Conservation (phyloP, 2,113 vertebrate species). For the Gorsachius goisagi region DNA sequence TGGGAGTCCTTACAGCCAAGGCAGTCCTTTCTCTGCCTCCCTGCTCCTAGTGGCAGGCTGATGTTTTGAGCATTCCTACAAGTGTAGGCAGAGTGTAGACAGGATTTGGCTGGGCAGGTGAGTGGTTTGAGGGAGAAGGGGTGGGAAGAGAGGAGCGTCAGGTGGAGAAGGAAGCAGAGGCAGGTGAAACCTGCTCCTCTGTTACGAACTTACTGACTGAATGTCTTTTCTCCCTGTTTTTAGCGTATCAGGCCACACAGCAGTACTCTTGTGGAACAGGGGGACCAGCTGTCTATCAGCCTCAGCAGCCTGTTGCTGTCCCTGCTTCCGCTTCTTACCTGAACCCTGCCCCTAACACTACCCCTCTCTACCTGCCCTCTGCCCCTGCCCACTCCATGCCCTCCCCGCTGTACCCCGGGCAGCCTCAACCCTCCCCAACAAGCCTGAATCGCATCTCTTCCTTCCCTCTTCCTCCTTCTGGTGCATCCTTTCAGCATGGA, state of each 20-base stretch:
- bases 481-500: slow-evolving; percentile 90
- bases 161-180: not conserved
- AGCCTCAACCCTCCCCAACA: slow-evolving; percentile 65
- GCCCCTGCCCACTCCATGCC: slow-evolving; percentile 69
- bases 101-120: not conserved
- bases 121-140: not conserved
- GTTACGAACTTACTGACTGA: slow-evolving; percentile 36
- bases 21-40: not conserved
- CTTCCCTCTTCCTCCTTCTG: slow-evolving; percentile 74
- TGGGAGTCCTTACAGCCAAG: not conserved
- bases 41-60: not conserved
- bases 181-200: not conserved
- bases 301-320: slow-evolving; percentile 79
- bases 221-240: slow-evolving; percentile 66
- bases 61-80: not conserved
- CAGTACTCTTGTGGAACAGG: slow-evolving; percentile 86
- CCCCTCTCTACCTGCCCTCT: slow-evolving; percentile 70
- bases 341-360: slow-evolving; percentile 50
- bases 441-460: slow-evolving; percentile 67
- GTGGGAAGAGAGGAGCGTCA: too few relatives aligned
- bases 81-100: not conserved
- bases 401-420: slow-evolving; percentile 58
- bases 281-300: slow-evolving; percentile 83
- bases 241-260: slow-evolving; percentile 86
- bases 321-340: slow-evolving; percentile 75